Conservation (phyloP, 2,113 vertebrate genomes). For the Probosciger aterrimus region DNA sequence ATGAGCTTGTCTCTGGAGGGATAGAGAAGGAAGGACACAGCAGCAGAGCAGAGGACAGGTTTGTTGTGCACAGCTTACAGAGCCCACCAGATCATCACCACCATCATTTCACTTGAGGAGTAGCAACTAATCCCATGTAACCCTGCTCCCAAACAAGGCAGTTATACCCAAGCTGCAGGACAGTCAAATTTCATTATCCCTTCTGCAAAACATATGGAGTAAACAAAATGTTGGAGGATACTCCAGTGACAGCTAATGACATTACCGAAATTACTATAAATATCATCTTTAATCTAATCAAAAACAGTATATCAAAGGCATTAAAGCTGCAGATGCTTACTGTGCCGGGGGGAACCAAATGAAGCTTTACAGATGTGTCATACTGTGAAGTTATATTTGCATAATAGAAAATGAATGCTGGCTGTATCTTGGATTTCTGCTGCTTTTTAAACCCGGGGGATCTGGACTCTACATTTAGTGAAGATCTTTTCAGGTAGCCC, state of each 20-base stretch:
- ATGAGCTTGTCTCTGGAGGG: background rate
- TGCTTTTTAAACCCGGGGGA: conserved; percentile 31
- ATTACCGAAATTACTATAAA: conserved; percentile 59
- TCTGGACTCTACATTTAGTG: background rate
- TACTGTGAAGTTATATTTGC: conserved; percentile 69
- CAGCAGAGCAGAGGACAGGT: fast-evolving
- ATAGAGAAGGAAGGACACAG: background rate
- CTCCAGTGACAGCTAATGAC: conserved; percentile 57
- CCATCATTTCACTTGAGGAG: background rate
- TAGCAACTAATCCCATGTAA: background rate
- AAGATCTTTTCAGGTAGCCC: background rate
- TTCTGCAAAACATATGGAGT: conserved; percentile 45
- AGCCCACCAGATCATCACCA: background rate
- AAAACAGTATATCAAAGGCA: conserved; percentile 60
- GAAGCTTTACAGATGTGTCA: conserved; percentile 66
- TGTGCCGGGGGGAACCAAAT: conserved; percentile 54
- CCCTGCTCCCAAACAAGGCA: conserved; percentile 4
- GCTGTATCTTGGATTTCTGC: conserved; percentile 60
- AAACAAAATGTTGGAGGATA: conserved; percentile 60
- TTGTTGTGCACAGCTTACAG: background rate
- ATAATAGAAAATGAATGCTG: conserved; percentile 69
- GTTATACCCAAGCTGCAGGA: conserved; percentile 13
- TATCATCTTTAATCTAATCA: conserved; percentile 59
- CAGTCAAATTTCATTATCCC: conserved; percentile 55
- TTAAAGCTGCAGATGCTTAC: conserved; percentile 51